Conservation (phyloP, 2,113 vertebrate genomes). For the Nematolebias whitei region DNA sequence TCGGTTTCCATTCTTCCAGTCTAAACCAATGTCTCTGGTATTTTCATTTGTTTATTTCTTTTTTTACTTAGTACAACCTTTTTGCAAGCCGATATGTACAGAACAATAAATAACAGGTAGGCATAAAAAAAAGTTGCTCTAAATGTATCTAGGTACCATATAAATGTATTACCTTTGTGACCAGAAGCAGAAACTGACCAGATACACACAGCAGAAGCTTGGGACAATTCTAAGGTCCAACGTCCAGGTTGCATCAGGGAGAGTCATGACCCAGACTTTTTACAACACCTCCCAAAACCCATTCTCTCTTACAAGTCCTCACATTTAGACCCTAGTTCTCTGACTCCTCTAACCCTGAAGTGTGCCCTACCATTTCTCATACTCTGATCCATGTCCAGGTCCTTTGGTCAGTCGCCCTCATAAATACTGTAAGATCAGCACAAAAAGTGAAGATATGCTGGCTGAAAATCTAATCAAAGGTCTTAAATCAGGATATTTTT, state of each 20-base stretch:
- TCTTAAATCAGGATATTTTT: slow-evolving; percentile 69
- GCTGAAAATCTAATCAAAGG: slow-evolving; percentile 56
- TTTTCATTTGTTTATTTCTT: too few species aligned
- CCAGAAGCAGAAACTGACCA: not conserved
- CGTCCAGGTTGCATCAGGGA: not conserved
- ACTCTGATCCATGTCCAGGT: slow-evolving; percentile 53
- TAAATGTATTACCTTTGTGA: not conserved
- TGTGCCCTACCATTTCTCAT: slow-evolving; percentile 20
- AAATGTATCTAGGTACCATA: not conserved
- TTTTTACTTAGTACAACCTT: too few species aligned
- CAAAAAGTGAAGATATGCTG: slow-evolving; percentile 50
- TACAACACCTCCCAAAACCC: not conserved
- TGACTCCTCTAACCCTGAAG: slow-evolving; percentile 40
- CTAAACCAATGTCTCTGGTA: too few species aligned
- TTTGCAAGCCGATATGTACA: too few species aligned
- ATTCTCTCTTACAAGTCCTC: slow-evolving; percentile 22
- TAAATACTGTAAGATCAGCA: slow-evolving; percentile 68
- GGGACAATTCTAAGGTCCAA: not conserved
- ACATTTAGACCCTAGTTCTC: slow-evolving; percentile 36
- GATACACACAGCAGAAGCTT: not conserved
- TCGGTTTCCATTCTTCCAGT: too few species aligned
- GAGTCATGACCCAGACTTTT: not conserved
- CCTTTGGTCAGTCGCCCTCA: slow-evolving; percentile 55
- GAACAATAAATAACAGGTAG: too few species aligned
- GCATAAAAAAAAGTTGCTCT: too few species aligned